Base-by-base conservation (phyloP, 2,797 vertebrate species). In the Dendrocincla tyrannina region DNA sequence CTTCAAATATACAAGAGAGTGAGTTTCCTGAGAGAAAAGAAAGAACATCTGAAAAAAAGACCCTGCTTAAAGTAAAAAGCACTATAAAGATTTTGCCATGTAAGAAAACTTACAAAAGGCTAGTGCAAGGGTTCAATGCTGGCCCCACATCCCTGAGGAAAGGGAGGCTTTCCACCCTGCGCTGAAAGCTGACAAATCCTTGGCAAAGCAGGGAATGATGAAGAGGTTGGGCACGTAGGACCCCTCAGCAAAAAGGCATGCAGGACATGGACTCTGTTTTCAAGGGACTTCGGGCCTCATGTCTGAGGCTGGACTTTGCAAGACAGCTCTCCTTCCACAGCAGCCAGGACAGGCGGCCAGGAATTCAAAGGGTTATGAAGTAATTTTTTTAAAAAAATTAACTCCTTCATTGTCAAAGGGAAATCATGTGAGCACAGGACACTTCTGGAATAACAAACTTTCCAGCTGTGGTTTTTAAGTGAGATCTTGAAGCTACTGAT, bases 21-120 rank as follows among this genome's bases (percentile, higher is more conserved):
- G 59, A 10, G 69, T 79, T 95, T 92, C 82, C 92, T 78, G 63
- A 84, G 82, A 90, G 77, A 84, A 86, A 84, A 92, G 47, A 75
- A 94, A 74, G 24, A 78, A 39, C 33, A 64, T 56, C 5, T 74
- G 75, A 74, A 86, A 64, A 46, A 59, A 24, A 60, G 32, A 70
- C 27, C 59, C n/a, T 27, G n/a, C 59, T 79, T 68, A 60, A 82
- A 94, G 47, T 24, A 67, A 69, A 87, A 88, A 90, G 58, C 35
- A 30, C 41, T 27, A 23, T 5, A 56, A 56, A 67, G 37, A 42
- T 70, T 88, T 66, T 69, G 44, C 52, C 42, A 42, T 25, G 33
- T 37, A 69, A 68, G 60, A 89, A 93, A 60, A 52, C 32, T 49
- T 49, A 1, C 1, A 46, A 39, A 93, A 92, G 30, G n/a, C 35